Percentiles rank a stretch among this genome's conserved stretches.
phyloP scores from a whole-genome alignment of 1,140 invertebrate genomes.

The Zelostemma sp. region DNA sequence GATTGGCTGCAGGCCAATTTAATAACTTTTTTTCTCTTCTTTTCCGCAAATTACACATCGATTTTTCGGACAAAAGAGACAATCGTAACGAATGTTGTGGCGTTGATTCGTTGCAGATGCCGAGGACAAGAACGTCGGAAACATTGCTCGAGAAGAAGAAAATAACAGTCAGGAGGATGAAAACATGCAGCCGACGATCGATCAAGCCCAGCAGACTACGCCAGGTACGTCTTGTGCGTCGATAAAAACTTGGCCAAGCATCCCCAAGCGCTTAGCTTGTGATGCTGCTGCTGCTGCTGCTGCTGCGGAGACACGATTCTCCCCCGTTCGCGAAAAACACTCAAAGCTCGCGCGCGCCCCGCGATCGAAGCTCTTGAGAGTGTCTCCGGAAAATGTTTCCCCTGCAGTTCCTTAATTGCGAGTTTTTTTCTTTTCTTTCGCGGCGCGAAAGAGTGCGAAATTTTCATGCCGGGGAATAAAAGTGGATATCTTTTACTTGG shows the following conservation, averaged over 20 bases:
- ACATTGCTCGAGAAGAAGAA: not conserved
- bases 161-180: conserved; percentile 45
- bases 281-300: too few species aligned
- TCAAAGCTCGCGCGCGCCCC: conserved; percentile 5
- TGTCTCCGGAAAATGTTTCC: not conserved
- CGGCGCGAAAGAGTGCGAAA: too few species aligned
- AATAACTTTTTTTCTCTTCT: too few species aligned
- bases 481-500: too few species aligned
- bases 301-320: conserved; percentile 26
- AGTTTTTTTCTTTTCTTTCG: too few species aligned
- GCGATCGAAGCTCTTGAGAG: conserved; percentile 17
- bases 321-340: conserved; percentile 17
- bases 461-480: too few species aligned
- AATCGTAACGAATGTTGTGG: not conserved
- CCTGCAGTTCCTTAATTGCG: too few species aligned
- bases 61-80: not conserved
- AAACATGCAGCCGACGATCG: conserved; percentile 51
- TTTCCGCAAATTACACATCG: not conserved
- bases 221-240: conserved; percentile 54
- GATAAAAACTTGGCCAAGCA: conserved; percentile 45
- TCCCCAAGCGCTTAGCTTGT: conserved; percentile 27
- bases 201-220: conserved; percentile 60
- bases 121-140: too few species aligned
- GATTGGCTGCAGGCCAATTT: too few species aligned
- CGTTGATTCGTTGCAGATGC: not conserved